Evolutionary conservation across 2,888 invertebrate species (phyloP), one percentile per base, ranked within the genome.

Genomic region (Odontocolon sp.): DNA sequence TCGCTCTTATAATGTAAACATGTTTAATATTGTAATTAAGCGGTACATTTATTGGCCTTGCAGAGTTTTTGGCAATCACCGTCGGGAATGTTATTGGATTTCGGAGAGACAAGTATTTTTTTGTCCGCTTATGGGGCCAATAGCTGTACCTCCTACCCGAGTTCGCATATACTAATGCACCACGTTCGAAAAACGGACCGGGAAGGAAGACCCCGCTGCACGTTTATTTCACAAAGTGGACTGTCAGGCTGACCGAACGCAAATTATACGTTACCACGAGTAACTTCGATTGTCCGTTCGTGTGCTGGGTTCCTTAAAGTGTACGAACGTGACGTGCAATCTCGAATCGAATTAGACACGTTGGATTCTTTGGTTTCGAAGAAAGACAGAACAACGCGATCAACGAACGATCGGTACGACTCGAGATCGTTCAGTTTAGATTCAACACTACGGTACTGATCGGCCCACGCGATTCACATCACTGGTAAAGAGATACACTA

Each of bases 171-270:
- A 40, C 23, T 47, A 28, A 31, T 28, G 11, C 18, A 31, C 11
- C 28, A 38, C 8, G 9, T 28, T 40, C 16, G 61, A 57, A 31
- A 61, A 45, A 23, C 33, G 56, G 42, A 59, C 57, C 8, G 63
- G 36, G 61, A 64, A 61, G 4, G 11, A 31, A 38, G 59, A 45
- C 56, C 63, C 28, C 36, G 59, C 47, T 54, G 56, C 56, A 70
- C 68, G 77, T 73, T 73, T 26, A 77, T 73, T 54, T 69, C 63
- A 74, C 74, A 67, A 70, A 74, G 66, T 74, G 70, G 74, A 74
- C 74, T 78, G 78, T 74, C 78, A 74, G 72, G 59, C 69, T 38
- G 69, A 59, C 69, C 63, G 56, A 67, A 69, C 61, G 69, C 67
- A 74, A 74, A 78, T 74, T 74, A 71, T 70, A 74, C 63, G 70